Conservation (phyloP, 2,113 vertebrate species). For the Rutilus rutilus region DNA sequence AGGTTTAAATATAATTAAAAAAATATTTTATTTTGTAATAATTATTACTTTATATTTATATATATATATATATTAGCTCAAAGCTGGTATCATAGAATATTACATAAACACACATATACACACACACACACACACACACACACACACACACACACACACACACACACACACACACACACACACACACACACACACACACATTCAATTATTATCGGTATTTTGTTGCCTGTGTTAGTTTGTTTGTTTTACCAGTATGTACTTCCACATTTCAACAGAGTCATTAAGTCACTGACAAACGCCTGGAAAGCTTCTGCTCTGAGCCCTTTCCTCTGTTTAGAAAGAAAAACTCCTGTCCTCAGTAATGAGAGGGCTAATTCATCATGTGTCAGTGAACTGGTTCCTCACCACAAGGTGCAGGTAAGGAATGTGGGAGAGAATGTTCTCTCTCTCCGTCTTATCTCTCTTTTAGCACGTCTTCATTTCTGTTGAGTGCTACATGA, state of each 20-base stretch:
- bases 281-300: constrained; percentile 33
- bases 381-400: constrained; percentile 48
- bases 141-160: neutral
- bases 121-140: neutral
- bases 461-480: constrained; percentile 54
- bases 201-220: neutral
- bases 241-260: constrained; percentile 35
- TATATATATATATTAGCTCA: too few relatives aligned
- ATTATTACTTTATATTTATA: too few relatives aligned
- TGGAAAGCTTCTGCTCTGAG: constrained; percentile 28
- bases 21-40: too few relatives aligned
- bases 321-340: constrained; percentile 44
- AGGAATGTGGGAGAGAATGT: constrained; percentile 52
- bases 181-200: neutral
- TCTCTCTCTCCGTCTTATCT: constrained; percentile 50
- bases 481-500: constrained; percentile 68
- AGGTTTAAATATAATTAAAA: too few relatives aligned
- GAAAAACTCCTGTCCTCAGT: constrained; percentile 34
- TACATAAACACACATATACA: neutral
- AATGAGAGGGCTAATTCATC: constrained; percentile 55
- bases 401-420: constrained; percentile 44
- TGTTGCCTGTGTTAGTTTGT: constrained; percentile 12
- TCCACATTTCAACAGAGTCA: constrained; percentile 44
- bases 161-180: neutral
- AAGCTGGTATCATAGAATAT: neutral